Percentiles rank a stretch among this genome's conserved stretches.
These are phyloP conservation scores for Manduca sexta DNA, from an alignment of 1,140 invertebrate genomes.

Conservation along the genomic window DNA sequence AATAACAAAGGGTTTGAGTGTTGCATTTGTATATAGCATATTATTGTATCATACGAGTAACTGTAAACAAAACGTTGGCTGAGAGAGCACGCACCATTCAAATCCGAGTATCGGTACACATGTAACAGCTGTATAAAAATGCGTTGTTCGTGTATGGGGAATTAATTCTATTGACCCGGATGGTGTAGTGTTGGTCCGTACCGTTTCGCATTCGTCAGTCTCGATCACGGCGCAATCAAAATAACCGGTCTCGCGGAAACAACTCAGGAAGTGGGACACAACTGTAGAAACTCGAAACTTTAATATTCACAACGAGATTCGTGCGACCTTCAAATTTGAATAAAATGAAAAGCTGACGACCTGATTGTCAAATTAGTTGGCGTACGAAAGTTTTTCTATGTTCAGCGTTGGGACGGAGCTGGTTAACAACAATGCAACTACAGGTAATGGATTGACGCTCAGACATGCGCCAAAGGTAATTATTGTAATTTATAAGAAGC, in stretches of 20 bases:
- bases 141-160: neutral
- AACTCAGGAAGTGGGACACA: conserved; percentile 41
- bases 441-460: no score
- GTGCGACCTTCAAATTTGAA: conserved; percentile 48
- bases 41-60: no score
- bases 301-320: conserved; percentile 17
- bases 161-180: conserved; percentile 49
- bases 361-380: conserved; percentile 1
- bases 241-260: conserved; percentile 34
- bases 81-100: no score
- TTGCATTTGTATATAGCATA: no score
- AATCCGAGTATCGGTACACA: neutral
- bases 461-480: no score
- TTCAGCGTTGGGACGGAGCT: no score
- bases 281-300: conserved; percentile 43
- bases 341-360: conserved; percentile 25
- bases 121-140: neutral
- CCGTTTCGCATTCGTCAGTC: conserved; percentile 25
- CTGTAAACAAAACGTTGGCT: no score
- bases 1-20: no score
- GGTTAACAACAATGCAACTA: no score
- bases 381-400: no score
- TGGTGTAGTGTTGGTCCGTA: conserved; percentile 27
- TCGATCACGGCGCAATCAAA: conserved; percentile 29
- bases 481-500: no score